These are phyloP conservation scores for Orthosia gothica DNA, from an alignment of 2,888 invertebrate species.

Conservation along the genomic window DNA sequence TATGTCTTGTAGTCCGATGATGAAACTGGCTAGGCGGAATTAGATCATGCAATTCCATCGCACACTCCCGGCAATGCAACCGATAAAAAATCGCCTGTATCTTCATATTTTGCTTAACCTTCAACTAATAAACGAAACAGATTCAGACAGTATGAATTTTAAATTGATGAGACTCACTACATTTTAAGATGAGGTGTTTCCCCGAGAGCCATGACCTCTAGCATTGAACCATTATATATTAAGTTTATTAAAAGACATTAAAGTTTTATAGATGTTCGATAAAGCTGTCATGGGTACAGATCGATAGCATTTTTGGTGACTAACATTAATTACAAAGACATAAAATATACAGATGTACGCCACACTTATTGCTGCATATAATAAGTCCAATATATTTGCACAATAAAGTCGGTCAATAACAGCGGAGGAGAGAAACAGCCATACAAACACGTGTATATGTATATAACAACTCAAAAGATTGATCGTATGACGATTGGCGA, in stretches of 20 bases:
- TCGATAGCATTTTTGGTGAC: neutral
- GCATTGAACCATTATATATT: neutral
- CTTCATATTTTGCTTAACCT: constrained; percentile 38
- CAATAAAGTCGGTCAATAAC: constrained; percentile 28
- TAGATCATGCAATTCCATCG: too few relatives aligned
- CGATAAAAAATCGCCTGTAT: neutral
- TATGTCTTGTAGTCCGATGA: too few relatives aligned
- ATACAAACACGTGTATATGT: constrained; percentile 28
- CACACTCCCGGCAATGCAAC: too few relatives aligned
- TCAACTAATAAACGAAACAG: neutral
- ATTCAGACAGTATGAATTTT: neutral
- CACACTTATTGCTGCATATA: constrained; percentile 14
- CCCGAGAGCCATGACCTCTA: constrained; percentile 10
- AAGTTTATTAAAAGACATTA: constrained; percentile 25
- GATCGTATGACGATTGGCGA: neutral
- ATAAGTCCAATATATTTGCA: constrained; percentile 40
- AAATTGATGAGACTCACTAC: neutral
- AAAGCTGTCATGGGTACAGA: constrained; percentile 7
- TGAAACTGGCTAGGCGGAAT: too few relatives aligned
- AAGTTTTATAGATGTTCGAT: neutral
- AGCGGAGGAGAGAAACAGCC: constrained; percentile 6
- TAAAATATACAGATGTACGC: neutral
- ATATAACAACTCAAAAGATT: constrained; percentile 14
- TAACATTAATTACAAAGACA: neutral
- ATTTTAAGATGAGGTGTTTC: constrained; percentile 19